Evolutionary conservation across 2,888 invertebrate species (phyloP).

Genomic region (Glyphotaelius pellucidus): DNA sequence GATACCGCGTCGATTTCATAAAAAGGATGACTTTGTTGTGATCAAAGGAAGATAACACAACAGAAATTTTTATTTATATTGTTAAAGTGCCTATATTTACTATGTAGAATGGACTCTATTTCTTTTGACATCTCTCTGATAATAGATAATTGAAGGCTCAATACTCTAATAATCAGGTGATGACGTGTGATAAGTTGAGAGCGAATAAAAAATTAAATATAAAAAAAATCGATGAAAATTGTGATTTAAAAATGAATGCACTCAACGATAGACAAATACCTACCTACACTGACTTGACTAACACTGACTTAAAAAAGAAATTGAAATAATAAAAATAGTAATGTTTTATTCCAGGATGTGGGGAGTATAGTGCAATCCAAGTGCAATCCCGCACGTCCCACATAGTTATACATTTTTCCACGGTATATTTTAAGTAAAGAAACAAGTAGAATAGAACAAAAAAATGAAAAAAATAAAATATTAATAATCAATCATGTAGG

Average conservation of each 20-base stretch:
- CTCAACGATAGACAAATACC: not conserved
- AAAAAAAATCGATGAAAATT: not conserved
- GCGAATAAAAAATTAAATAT: not conserved
- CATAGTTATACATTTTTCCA: too few relatives aligned
- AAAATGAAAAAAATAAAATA: too few relatives aligned
- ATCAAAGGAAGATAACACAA: not conserved
- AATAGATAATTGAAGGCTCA: slow-evolving; percentile 5
- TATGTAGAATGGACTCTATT: not conserved
- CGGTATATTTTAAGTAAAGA: too few relatives aligned
- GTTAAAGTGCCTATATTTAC: not conserved
- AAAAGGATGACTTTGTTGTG: not conserved
- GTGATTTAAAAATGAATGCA: not conserved
- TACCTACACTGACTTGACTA: not conserved
- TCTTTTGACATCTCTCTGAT: not conserved
- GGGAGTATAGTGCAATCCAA: too few relatives aligned
- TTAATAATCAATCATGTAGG: too few relatives aligned
- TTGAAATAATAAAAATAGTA: too few relatives aligned
- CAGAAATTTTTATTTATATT: not conserved
- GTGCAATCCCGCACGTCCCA: too few relatives aligned
- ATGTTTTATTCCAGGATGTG: too few relatives aligned
- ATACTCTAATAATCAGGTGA: not conserved
- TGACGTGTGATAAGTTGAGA: not conserved
- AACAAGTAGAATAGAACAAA: too few relatives aligned
- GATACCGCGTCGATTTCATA: not conserved
- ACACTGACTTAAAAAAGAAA: not conserved